Evolutionary conservation across 2,888 invertebrate genomes (phyloP).

Genomic region (Megamerina dolium): DNA sequence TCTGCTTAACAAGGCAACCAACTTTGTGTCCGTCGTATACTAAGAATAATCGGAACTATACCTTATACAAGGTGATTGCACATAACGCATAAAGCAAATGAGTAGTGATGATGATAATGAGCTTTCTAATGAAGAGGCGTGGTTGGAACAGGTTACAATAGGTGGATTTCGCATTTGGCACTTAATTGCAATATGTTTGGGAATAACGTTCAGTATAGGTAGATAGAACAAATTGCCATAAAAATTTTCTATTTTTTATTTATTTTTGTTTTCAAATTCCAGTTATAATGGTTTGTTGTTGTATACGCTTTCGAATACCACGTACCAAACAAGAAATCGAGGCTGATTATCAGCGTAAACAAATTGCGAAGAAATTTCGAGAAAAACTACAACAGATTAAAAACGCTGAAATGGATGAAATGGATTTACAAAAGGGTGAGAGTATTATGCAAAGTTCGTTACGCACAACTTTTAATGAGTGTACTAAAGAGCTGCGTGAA

Average conservation of each 20-base stretch:
- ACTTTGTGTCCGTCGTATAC: too few relatives aligned
- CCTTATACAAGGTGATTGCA: neutral
- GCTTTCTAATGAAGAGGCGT: too few relatives aligned
- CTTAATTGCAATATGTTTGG: slow-evolving; percentile 65
- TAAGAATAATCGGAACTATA: neutral
- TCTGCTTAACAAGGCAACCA: too few relatives aligned
- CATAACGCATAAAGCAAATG: neutral
- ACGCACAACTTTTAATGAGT: neutral
- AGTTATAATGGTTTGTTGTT: slow-evolving; percentile 86
- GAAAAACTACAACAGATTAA: slow-evolving; percentile 74
- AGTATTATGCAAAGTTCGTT: too few relatives aligned
- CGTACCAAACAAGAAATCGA: slow-evolving; percentile 93
- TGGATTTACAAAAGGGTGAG: slow-evolving; percentile 49
- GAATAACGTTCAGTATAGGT: slow-evolving; percentile 60
- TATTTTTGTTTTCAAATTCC: slow-evolving; percentile 6
- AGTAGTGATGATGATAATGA: too few relatives aligned
- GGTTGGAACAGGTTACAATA: slow-evolving; percentile 66
- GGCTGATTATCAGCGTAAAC: slow-evolving; percentile 81
- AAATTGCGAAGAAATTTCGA: slow-evolving; percentile 75
- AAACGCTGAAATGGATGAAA: slow-evolving; percentile 75
- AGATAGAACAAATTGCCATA: slow-evolving; percentile 30
- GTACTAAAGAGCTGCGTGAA: too few relatives aligned
- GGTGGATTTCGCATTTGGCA: slow-evolving; percentile 77
- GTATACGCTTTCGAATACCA: slow-evolving; percentile 84
- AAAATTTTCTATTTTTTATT: slow-evolving; percentile 1